A percentile compares a stretch with the other conserved stretches of the same genome.
Evolutionary conservation across 2,113 vertebrate species (phyloP).

Genomic region (Sus scrofa): DNA sequence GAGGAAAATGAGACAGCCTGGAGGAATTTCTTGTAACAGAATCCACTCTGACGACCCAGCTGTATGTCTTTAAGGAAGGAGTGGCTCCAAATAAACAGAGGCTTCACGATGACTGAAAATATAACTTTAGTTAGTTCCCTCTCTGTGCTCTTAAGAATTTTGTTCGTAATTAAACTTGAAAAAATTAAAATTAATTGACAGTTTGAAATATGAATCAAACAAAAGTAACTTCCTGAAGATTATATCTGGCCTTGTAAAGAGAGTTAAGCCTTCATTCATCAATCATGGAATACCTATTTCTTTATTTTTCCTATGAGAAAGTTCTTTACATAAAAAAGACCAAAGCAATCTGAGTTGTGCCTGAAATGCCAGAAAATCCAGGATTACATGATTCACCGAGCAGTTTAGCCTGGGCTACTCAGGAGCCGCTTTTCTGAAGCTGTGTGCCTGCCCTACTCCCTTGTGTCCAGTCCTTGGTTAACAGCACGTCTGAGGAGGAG

Average conservation of each 20-base stretch:
- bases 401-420: not conserved
- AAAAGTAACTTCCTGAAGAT: slow-evolving; percentile 5
- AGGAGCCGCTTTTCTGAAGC: not conserved
- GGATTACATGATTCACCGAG: not conserved
- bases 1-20: slow-evolving; percentile 32
- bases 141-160: not conserved
- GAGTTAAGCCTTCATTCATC: not conserved
- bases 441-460: not conserved
- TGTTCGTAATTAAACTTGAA: slow-evolving; percentile 37
- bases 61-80: not conserved
- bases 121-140: not conserved
- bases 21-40: slow-evolving; percentile 48
- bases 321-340: not conserved
- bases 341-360: not conserved
- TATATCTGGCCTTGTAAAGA: not conserved
- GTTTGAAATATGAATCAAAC: not conserved
- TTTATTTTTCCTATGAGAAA: slow-evolving; percentile 17
- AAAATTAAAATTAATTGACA: slow-evolving; percentile 43
- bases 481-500: not conserved
- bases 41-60: not conserved
- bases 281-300: not conserved
- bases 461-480: not conserved
- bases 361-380: not conserved
- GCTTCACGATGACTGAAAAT: not conserved
- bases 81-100: not conserved